Evolutionary conservation across 2,113 vertebrate species (phyloP).

Genomic region (Catagonus wagneri): DNA sequence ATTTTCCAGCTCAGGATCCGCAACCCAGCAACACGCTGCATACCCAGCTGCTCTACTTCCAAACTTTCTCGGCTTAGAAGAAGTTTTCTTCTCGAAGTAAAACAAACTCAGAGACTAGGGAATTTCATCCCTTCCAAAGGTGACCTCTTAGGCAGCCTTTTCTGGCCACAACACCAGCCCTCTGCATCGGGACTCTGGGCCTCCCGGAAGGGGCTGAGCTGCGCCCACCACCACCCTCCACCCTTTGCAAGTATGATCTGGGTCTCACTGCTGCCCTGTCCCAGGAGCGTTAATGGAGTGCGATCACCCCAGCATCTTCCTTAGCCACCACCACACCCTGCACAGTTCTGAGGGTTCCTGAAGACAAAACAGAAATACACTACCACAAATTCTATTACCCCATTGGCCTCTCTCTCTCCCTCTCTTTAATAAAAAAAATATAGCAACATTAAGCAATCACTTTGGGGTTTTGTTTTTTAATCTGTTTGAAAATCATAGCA

Average conservation of each 20-base stretch:
- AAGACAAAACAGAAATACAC: neutral
- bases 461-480: neutral
- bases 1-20: rapidly evolving
- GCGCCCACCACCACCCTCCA: neutral
- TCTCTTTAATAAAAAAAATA: conserved; percentile 20
- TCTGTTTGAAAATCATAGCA: neutral
- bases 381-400: neutral
- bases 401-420: neutral
- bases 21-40: neutral
- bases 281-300: neutral
- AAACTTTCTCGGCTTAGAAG: neutral
- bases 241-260: neutral
- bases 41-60: neutral
- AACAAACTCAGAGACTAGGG: neutral
- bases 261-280: neutral
- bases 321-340: neutral
- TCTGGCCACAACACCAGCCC: rapidly evolving
- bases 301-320: neutral
- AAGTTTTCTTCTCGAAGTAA: neutral
- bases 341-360: neutral
- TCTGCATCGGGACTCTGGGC: neutral
- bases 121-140: neutral
- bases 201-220: neutral
- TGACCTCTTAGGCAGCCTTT: neutral
- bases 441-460: neutral